Evolutionary conservation across 2,888 invertebrate species (phyloP), one percentile per base, ranked within the genome.

Genomic region (Caenorhabditis drosophilae): DNA sequence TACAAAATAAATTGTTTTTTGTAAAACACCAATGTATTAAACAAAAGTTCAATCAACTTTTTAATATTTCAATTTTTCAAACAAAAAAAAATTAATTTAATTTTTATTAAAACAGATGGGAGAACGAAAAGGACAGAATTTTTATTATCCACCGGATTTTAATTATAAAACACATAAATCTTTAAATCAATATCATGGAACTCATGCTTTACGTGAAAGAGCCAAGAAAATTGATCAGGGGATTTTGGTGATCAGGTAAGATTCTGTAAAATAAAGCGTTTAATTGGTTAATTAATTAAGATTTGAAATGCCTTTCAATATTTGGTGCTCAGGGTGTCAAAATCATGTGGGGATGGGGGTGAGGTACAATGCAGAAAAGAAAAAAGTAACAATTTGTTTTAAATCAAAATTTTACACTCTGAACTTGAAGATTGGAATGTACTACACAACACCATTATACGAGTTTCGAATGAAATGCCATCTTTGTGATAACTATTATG

Each of bases 331-430:
- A 36, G 96, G 96, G 52, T 98, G 98, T 84, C 90, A 91, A 69
- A 97, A 93, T 86, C 98, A 97, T 84, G 93, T 99, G 56, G 98
- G 96, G 27, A 98, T 97, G 96, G 97, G 98, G 0, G 97, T 98
- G 0, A 89, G 98, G 48, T 98, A 98, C 84, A 98, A 88, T 82
- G 87, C 88, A 20, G 87, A 88, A 79, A 88, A 88, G 80, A 85
- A 85, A 34, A 88, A 87, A 80, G 72, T 71, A 18, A 23, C 47
- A 34, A 15, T 7, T 27, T 27, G n/a, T 6, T 26, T 41, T 38
- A n/a, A 11, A 38, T 6, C 38, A 6, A 38, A 38, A 3, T 23
- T 36, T 42, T 6, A 42, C 11, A 42, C 11, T 23, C 22, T 42
- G 9, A 42, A 18, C 12, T 44, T 66, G 12, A 36, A 72, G 72